Conservation (phyloP, 2,113 vertebrate genomes). For the Gila orcuttii region DNA sequence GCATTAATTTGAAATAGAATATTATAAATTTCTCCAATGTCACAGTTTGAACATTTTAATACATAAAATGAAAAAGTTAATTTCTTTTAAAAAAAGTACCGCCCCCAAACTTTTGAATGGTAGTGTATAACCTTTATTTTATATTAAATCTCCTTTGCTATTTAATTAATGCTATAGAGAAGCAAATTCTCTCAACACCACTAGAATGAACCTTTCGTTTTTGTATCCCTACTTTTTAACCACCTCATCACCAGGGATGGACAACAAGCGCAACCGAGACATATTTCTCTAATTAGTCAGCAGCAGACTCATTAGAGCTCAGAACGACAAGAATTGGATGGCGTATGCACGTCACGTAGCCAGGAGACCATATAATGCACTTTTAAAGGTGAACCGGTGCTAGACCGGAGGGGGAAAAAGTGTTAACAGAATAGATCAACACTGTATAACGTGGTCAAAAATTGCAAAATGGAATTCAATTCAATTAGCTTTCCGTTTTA, state of each 20-base stretch:
- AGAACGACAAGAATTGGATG: conserved; percentile 51
- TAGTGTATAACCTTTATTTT: not conserved
- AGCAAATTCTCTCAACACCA: conserved; percentile 16
- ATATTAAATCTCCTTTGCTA: not conserved
- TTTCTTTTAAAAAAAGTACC: not conserved
- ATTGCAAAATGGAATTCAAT: conserved; percentile 33
- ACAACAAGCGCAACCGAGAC: conserved; percentile 67
- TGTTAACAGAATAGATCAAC: conserved; percentile 10
- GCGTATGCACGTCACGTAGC: conserved; percentile 47
- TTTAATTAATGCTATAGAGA: not conserved
- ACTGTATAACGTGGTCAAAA: conserved; percentile 16
- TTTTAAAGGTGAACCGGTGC: conserved; percentile 23
- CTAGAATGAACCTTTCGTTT: conserved; percentile 57
- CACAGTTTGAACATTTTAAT: not conserved
- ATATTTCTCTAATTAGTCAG: conserved; percentile 74
- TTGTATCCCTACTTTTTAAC: conserved; percentile 56
- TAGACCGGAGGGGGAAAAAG: not conserved
- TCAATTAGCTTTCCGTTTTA: conserved; percentile 34
- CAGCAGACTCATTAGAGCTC: conserved; percentile 72
- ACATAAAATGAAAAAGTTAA: not conserved
- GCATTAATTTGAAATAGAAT: no score
- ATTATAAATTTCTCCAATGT: not conserved
- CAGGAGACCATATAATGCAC: conserved; percentile 38
- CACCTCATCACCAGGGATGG: conserved; percentile 59
- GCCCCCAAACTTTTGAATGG: not conserved